Evolutionary conservation across 2,113 vertebrate species (phyloP), one percentile per base, ranked within the genome.

Genomic region (Tetraodon nigroviridis): DNA sequence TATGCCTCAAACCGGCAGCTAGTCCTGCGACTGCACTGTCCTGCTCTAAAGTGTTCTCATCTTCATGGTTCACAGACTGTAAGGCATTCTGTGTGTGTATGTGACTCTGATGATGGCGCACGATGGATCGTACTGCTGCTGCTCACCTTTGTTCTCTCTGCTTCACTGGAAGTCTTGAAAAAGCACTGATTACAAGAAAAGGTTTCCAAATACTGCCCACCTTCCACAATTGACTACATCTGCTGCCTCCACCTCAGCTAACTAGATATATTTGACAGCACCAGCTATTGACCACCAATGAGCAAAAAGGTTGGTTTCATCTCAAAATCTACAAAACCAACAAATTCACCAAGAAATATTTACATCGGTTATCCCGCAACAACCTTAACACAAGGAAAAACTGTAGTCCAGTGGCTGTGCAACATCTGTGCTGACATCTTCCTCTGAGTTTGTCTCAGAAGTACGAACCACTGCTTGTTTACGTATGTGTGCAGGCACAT

Each of bases 31-130:
- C 75, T 80, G 66, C 71, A 64, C 56, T 56, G 59, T 69, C 58
- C 64, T 69, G 55, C 64, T 53, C 58, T 70, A 19, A 67, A 42
- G 58, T 63, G 60, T 59, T 52, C 76, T 53, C 64, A 64, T 52
- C 55, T 72, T 62, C 61, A 71, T 70, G 72, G 71, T 70, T 61
- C 60, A 72, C 57, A 10, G 50, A 73, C 69, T 81, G 59, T 87
- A 88, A 88, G 84, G 83, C 83, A 84, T 84, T 83, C 69, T 74
- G 64, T 46, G 44, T 46, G 44, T 21, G 45, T 78, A 51, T 76
- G 15, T 59, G 13, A 58, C 40, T 29, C 55, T 55, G 67, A 15
- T 62, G 67, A 65, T 62, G 54, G 69, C 49, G 40, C 40, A 49
- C 47, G 48, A 69, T 52, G 51, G 76, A 41, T 61, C 71, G 48